Conservation (phyloP, 2,113 vertebrate species). For the Brachypteracias leptosomus region DNA sequence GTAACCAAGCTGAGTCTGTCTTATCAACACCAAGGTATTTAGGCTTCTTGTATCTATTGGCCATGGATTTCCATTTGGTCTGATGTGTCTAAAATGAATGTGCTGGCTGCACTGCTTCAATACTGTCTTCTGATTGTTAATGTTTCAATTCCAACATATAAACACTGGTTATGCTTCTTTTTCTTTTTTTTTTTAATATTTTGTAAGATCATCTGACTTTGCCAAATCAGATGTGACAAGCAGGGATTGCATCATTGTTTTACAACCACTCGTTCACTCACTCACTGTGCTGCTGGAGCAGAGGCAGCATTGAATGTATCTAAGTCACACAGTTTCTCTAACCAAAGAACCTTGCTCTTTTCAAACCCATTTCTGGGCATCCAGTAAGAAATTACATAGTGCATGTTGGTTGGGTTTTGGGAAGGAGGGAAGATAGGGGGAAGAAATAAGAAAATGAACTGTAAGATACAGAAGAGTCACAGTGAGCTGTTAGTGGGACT, state of each 20-base stretch:
- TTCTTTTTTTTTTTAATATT: not conserved
- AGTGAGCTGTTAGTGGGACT: not conserved
- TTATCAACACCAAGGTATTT: not conserved
- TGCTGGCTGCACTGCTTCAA: not conserved
- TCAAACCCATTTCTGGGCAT: not conserved
- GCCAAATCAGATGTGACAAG: constrained; percentile 33
- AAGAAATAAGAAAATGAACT: not conserved
- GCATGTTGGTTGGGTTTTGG: not conserved
- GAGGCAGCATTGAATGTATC: not conserved
- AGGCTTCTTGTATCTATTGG: not conserved
- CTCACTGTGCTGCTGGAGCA: not conserved
- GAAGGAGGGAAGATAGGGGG: not conserved
- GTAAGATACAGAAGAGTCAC: not conserved
- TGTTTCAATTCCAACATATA: not conserved
- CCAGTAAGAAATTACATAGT: not conserved
- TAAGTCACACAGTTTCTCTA: not conserved
- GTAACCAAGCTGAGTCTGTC: not conserved
- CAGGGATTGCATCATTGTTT: constrained; percentile 21
- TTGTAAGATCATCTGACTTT: not conserved
- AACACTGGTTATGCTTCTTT: not conserved
- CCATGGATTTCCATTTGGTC: constrained; percentile 10
- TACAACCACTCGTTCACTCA: not conserved
- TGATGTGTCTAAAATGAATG: not conserved
- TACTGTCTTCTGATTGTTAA: not conserved
- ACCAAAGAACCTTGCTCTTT: not conserved